A percentile compares a stretch with the other conserved stretches of the same genome.
These are phyloP conservation scores for Chaetodon auriga DNA, from an alignment of 2,113 vertebrate genomes.

Conservation along the genomic window DNA sequence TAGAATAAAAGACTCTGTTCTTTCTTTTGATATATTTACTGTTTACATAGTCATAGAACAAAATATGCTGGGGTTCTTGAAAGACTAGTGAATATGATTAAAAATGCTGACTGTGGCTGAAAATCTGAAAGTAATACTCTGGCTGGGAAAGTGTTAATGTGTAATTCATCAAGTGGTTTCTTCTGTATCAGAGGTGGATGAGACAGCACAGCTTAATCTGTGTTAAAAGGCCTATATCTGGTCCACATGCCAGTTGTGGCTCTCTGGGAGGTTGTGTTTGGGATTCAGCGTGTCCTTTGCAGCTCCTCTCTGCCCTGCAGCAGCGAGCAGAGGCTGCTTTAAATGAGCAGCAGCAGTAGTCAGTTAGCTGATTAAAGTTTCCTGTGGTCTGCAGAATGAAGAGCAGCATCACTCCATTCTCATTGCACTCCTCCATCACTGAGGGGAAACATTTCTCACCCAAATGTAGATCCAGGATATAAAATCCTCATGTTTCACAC, in stretches of 20 bases:
- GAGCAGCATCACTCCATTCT: neutral
- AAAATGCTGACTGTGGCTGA: no score
- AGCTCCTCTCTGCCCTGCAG: neutral
- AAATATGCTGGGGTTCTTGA: no score
- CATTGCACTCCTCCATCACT: neutral
- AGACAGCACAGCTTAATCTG: no score
- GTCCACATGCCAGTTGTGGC: neutral
- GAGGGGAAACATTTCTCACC: neutral
- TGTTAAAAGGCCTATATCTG: neutral
- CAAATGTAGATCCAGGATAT: neutral
- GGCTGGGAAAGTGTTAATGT: neutral
- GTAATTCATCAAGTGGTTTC: neutral
- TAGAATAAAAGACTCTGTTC: no score
- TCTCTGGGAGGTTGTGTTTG: slow-evolving; percentile 8
- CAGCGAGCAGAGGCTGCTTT: slow-evolving; percentile 11
- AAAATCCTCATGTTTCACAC: neutral
- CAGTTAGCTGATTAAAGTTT: slow-evolving; percentile 19
- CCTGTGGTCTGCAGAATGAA: slow-evolving; percentile 23
- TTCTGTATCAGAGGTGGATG: neutral
- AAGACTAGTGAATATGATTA: no score
- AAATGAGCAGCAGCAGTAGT: slow-evolving; percentile 19
- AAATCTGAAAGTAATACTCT: no score
- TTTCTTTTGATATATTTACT: no score
- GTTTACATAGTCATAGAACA: no score
- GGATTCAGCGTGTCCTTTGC: neutral